Evolutionary conservation across 1,140 invertebrate genomes (phyloP), one percentile per base, ranked within the genome.

Genomic region (Zaprionus davidi): DNA sequence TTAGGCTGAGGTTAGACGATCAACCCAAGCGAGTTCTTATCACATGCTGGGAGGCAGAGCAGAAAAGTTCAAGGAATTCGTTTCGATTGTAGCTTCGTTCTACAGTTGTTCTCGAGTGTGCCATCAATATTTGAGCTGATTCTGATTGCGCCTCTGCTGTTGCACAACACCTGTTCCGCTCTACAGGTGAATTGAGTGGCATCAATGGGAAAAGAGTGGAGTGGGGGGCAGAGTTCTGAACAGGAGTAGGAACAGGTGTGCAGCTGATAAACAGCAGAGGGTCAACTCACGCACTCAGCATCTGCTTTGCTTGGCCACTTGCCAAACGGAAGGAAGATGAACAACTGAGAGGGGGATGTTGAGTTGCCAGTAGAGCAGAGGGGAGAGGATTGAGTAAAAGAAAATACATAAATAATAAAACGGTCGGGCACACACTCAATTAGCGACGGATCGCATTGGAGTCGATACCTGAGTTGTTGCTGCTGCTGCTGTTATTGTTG

Each of bases 381-480:
- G n/a, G n/a, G 38, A 31, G 36, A 49, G 46, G 9, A 60, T 46
- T 46, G 66, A 68, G 55, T 38, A 58, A 72, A 60, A 64, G 38
- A 67, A 64, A 57, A 59, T 24, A 77, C 70, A 73, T 79, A 77
- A 79, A 80, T 79, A 82, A 79, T 77, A 72, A 67, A 79, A 59
- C 31, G 79, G 62, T 55, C 69, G 49, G 73, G 55, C 66, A 66
- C 68, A 76, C 77, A 71, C 73, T 76, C 77, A 81, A 76, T 79
- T 76, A 64, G 56, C 49, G 63, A 55, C 36, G 59, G 58, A 70
- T 70, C 66, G 71, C 28, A 57, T 15, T 36, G 71, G 46, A 62
- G 28, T 28, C 66, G 66, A 57, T 69, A 74, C 57, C 71, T 57
- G 66, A 70, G 26, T 15, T 58, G 49, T 38, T 66, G 49, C 3